phyloP scores from a whole-genome alignment of 2,888 invertebrate genomes.

The Cheilosia scutellata region DNA sequence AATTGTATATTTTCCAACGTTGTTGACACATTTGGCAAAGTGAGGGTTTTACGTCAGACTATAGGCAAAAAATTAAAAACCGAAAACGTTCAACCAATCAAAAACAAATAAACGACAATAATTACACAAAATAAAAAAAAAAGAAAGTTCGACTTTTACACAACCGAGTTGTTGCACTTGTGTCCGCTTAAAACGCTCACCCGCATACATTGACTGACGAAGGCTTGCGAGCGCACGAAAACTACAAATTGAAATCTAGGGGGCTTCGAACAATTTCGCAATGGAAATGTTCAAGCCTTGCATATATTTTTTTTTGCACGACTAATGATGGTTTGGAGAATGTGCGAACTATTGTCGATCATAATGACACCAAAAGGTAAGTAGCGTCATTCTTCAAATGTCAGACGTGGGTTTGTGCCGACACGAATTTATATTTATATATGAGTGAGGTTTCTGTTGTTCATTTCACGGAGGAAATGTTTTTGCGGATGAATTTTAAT shows the following conservation, averaged over 20 bases:
- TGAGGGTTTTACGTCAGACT: slow-evolving; percentile 7
- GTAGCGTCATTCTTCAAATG: background rate
- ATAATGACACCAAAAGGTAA: background rate
- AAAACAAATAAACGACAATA: slow-evolving; percentile 11
- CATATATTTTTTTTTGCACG: too few species aligned
- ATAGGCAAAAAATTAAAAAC: background rate
- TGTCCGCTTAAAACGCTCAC: slow-evolving; percentile 25
- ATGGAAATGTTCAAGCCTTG: slow-evolving; percentile 11
- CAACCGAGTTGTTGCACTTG: slow-evolving; percentile 22
- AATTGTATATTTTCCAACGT: slow-evolving; percentile 17
- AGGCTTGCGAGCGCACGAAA: background rate
- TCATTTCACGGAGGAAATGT: too few species aligned
- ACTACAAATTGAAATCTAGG: slow-evolving; percentile 31
- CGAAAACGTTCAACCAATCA: background rate
- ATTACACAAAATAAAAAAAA: background rate
- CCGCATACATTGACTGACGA: slow-evolving; percentile 34
- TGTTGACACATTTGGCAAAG: slow-evolving; percentile 43
- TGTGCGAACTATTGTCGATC: background rate
- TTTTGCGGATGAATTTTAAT: too few species aligned
- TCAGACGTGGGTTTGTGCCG: background rate
- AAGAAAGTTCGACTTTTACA: slow-evolving; percentile 49
- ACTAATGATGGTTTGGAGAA: background rate
- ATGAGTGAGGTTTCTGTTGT: too few species aligned
- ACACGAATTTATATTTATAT: too few species aligned
- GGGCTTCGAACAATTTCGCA: slow-evolving; percentile 14